phyloP scores from a whole-genome alignment of 2,113 vertebrate genomes.

The Corythornis vintsioides region DNA sequence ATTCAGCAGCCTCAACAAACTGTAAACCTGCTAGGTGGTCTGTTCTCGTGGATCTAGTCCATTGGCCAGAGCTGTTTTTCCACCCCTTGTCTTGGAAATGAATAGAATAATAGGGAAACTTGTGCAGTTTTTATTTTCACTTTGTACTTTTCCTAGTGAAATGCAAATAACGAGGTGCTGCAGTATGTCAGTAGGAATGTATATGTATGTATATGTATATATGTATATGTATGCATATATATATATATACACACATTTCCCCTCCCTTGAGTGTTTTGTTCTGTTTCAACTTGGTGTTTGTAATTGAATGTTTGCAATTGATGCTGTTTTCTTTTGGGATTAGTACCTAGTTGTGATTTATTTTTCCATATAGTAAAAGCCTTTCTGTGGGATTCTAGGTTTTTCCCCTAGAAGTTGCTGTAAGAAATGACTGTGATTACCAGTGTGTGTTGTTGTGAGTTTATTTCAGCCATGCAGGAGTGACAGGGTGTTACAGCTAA shows the following conservation, averaged over 20 bases:
- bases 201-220: background rate
- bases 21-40: background rate
- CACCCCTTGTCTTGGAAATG: background rate
- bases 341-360: background rate
- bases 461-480: background rate
- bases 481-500: background rate
- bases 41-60: background rate
- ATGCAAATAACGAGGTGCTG: background rate
- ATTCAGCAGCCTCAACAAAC: background rate
- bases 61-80: background rate
- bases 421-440: background rate
- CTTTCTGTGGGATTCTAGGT: background rate
- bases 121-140: background rate
- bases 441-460: background rate
- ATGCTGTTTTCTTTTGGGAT: constrained; percentile 17
- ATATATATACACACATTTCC: too few relatives aligned
- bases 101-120: background rate
- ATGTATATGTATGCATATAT: too few relatives aligned
- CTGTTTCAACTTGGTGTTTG: background rate
- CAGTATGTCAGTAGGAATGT: background rate
- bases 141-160: background rate
- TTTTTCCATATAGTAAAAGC: background rate
- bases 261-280: background rate
- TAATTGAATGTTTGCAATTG: background rate
- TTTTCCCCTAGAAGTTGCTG: constrained; percentile 4